Evolutionary conservation across 2,113 vertebrate genomes (phyloP).

Genomic region (Ondatra zibethicus): DNA sequence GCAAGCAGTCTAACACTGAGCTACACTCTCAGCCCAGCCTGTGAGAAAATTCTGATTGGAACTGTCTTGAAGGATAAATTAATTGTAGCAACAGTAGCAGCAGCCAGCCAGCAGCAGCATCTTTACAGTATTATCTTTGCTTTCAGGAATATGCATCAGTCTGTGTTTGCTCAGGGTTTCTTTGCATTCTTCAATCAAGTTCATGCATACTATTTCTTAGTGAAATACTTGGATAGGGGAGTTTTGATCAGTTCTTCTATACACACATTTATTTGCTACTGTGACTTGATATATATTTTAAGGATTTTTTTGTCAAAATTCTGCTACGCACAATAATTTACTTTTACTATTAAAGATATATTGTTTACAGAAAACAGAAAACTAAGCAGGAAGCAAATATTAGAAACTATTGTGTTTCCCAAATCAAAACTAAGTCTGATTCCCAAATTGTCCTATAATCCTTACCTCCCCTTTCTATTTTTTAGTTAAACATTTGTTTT

Average conservation of each 20-base stretch:
- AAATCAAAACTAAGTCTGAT: slow-evolving; percentile 54
- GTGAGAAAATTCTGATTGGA: background rate
- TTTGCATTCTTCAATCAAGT: slow-evolving; percentile 10
- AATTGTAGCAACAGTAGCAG: background rate
- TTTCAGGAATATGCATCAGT: slow-evolving; percentile 24
- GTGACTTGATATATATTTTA: background rate
- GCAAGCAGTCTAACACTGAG: background rate
- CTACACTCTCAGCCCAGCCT: background rate
- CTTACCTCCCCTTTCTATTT: background rate
- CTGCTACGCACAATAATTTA: background rate
- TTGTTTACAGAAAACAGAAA: slow-evolving; percentile 36
- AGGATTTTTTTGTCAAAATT: slow-evolving; percentile 31
- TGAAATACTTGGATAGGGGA: background rate
- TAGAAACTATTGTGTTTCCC: slow-evolving; percentile 29
- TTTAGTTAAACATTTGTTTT: slow-evolving; percentile 13
- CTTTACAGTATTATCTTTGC: slow-evolving; percentile 5
- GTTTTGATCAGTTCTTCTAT: background rate
- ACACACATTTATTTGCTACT: background rate
- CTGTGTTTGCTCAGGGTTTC: background rate
- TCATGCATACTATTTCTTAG: background rate
- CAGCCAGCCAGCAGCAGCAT: background rate
- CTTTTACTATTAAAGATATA: slow-evolving; percentile 1
- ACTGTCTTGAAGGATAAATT: slow-evolving; percentile 7
- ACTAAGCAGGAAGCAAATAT: slow-evolving; percentile 40
- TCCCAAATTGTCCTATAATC: slow-evolving; percentile 8